Conservation (phyloP, 2,888 invertebrate species). For the Drosophila affinis region DNA sequence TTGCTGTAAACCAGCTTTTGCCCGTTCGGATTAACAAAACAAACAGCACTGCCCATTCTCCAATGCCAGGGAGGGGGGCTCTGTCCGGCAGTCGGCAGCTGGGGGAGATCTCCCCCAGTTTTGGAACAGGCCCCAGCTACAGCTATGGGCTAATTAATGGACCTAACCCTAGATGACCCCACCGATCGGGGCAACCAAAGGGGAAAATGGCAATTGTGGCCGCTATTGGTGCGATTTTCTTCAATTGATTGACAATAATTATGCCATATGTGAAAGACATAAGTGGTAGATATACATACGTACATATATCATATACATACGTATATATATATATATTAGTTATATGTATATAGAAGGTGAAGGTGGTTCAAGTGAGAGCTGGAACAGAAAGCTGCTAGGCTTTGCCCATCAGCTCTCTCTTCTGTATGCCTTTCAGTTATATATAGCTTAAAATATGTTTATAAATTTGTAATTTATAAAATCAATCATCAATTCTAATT, state of each 20-base stretch:
- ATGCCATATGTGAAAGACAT: slow-evolving; percentile 2
- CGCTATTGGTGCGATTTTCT: slow-evolving; percentile 17
- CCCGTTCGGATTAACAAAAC: slow-evolving; percentile 61
- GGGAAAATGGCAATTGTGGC: not conserved
- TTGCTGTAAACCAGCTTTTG: slow-evolving; percentile 63
- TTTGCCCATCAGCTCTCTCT: too few species aligned
- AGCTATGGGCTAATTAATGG: slow-evolving; percentile 53
- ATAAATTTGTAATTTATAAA: too few species aligned
- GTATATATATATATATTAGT: too few species aligned
- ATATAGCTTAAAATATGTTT: too few species aligned
- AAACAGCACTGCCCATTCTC: slow-evolving; percentile 41
- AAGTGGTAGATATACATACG: not conserved
- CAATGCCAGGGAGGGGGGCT: not conserved
- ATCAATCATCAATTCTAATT: too few species aligned
- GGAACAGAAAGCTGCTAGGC: too few species aligned
- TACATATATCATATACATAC: too few species aligned
- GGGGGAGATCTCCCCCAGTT: slow-evolving; percentile 2
- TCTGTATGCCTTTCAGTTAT: too few species aligned
- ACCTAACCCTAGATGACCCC: slow-evolving; percentile 19
- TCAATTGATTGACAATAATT: slow-evolving; percentile 30
- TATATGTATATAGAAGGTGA: not conserved
- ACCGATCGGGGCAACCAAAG: not conserved
- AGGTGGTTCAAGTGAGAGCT: too few species aligned
- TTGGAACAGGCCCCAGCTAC: slow-evolving; percentile 39
- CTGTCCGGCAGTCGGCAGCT: too few species aligned